Base-by-base conservation (phyloP, 2,797 vertebrate species). In the Acropternis orthonyx region DNA sequence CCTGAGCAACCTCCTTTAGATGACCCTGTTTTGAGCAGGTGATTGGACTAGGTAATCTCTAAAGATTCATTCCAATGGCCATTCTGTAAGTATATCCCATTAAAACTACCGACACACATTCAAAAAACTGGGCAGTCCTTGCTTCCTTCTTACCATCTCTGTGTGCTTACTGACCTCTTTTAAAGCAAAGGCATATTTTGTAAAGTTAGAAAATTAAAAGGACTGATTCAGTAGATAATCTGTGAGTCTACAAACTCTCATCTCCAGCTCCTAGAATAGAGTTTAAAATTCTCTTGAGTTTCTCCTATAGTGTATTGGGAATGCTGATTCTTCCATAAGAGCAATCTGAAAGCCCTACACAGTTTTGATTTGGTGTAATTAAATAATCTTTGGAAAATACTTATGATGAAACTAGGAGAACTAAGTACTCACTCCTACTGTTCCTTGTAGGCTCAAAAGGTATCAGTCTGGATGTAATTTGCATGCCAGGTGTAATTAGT, bases 81-180 rank as follows among this genome's bases (percentile, higher is more conserved):
- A 4, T 80, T 76, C 17, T 76, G 8, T 63, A 46, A 37, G 30
- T 51, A 7, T 43, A 55, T 55, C 7, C 59, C 18, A 28, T 52
- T 89, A 51, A 51, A 83, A 72, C 20, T 86, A 71, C 12, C 58
- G 39, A 37, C 1, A 6, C 7, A 67, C 44, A 41, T 10, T 26
- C 0, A 3, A 51, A 78, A 69, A 49, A 19, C 9, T 7, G 7
- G 5, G 4, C 34, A 61, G 32, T 59, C 32, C n/a, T n/a, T 68
- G 3, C 15, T 6, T 9, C 9, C 16, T 51, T 63, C 34, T 76
- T 94, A 19, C 13, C 1, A 4, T 52, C 10, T 51, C 24, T 43
- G 5, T 75, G 30, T 55, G 24, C 37, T 74, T 23, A 22, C 12
- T 62, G 37, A 48, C 51, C 7, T 88, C 3, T 14, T 85, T 56